Conservation (phyloP, 2,888 invertebrate species). For the Pandemis heparana region DNA sequence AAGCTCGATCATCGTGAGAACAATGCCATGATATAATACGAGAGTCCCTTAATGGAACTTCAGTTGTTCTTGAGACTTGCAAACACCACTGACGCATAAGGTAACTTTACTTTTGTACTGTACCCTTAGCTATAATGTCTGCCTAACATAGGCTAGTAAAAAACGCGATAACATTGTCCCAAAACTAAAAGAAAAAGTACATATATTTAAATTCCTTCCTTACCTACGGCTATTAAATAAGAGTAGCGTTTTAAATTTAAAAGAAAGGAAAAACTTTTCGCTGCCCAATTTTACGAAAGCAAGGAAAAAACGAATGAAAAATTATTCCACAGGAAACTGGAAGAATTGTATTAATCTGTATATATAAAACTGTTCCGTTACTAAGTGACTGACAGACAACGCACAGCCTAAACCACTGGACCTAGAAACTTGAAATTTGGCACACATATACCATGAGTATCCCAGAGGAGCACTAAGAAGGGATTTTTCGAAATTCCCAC, state of each 20-base stretch:
- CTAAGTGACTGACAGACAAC: too few relatives aligned
- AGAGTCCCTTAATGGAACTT: constrained; percentile 56
- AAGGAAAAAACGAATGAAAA: neutral
- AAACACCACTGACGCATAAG: too few relatives aligned
- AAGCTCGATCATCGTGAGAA: constrained; percentile 65
- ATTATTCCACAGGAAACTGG: neutral
- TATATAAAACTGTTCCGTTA: too few relatives aligned
- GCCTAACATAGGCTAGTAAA: too few relatives aligned
- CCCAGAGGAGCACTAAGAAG: too few relatives aligned
- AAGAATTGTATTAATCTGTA: constrained; percentile 1
- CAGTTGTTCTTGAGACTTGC: constrained; percentile 47
- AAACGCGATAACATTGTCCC: too few relatives aligned
- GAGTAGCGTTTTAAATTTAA: neutral
- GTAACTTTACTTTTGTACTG: neutral
- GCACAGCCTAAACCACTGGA: too few relatives aligned
- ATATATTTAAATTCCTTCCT: too few relatives aligned
- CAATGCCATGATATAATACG: constrained; percentile 59
- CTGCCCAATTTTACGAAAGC: neutral
- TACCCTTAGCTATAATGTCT: neutral
- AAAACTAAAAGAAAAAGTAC: too few relatives aligned
- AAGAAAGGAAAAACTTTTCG: neutral
- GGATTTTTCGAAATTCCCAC: too few relatives aligned
- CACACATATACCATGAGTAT: too few relatives aligned
- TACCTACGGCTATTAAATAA: neutral
- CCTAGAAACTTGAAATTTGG: too few relatives aligned